Evolutionary conservation across 92 coral and sea anemone species (phyloP).

Genomic region (Palythoa caribaeorum): DNA sequence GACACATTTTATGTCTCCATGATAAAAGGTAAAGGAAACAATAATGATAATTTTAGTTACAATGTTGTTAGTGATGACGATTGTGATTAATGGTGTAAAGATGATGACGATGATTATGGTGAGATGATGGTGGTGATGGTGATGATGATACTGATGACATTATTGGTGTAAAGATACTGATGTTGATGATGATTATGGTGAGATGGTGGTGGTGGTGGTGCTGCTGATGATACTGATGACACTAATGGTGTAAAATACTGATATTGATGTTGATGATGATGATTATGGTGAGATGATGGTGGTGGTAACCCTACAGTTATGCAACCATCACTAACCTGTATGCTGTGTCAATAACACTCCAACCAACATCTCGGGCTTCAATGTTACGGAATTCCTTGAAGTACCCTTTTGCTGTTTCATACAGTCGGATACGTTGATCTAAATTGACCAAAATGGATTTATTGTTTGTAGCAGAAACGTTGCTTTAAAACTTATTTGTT

Average conservation of each 20-base stretch:
- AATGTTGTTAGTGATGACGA: not conserved
- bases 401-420: conserved; percentile 81
- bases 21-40: no score
- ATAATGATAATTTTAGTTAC: not conserved
- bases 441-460: not conserved
- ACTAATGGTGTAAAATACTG: no score
- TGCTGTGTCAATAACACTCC: conserved; percentile 97
- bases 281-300: not conserved
- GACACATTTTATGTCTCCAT: no score
- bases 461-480: not conserved
- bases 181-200: not conserved
- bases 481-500: no score
- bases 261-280: no score
- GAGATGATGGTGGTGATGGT: not conserved
- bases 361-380: conserved; percentile 90
- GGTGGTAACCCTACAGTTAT: not conserved
- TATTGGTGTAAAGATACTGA: not conserved
- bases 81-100: not conserved
- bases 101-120: not conserved
- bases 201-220: not conserved
- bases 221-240: no score
- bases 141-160: not conserved
- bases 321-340: conserved; percentile 66
- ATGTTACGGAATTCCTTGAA: conserved; percentile 86
- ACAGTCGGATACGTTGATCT: conserved; percentile 90